Base-by-base conservation (phyloP, 37 sponge, comb jelly and placozoan species). In the Lycopodina hypogea region DNA sequence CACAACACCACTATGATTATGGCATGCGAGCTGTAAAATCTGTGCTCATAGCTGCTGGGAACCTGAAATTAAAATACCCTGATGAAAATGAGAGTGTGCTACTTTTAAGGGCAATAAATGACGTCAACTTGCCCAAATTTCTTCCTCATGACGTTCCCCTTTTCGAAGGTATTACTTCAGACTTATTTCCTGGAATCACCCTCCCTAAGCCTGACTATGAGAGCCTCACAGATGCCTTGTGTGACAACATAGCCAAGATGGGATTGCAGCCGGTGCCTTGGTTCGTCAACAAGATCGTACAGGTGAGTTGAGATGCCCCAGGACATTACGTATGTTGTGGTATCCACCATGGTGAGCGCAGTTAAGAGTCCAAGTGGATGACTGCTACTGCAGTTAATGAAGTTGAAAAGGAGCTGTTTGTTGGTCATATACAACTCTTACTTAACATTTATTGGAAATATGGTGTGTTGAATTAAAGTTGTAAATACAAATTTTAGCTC, bases 1-100 rank as follows among this genome's bases (percentile, higher is more conserved):
- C 98, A 1, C 98, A 97, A 82, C 98, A 97, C 72, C 98, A 97
- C 74, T 97, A 97, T 75, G 98, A 97, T 75, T 97, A 97, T 79
- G 98, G 86, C 23, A 97, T 97, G 98, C 76, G 98, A 41, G 98
- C 98, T 42, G 98, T 97, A 45, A 97, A 97, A 80, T 85, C 90
- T 42, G 98, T 97, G 33, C 80, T 97, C 64, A 94, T 92, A 42
- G 98, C 98, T 37, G 98, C 98, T 51, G 98, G 98, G 29, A 97
- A 97, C 65, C 93, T 97, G 23, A 97, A 97, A 73, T 79, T 97
- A 28, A 91, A 97, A 72, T 94, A 92, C 56, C 94, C 90, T 15
- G 85, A 94, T 1, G 90, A 94, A 38, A 85, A 92, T 59, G 98
- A 97, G 87, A 89, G 88, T 70, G 87, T 92, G 3, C 78, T 97